Conservation (phyloP, 2,113 vertebrate species). For the Hemicordylus capensis region DNA sequence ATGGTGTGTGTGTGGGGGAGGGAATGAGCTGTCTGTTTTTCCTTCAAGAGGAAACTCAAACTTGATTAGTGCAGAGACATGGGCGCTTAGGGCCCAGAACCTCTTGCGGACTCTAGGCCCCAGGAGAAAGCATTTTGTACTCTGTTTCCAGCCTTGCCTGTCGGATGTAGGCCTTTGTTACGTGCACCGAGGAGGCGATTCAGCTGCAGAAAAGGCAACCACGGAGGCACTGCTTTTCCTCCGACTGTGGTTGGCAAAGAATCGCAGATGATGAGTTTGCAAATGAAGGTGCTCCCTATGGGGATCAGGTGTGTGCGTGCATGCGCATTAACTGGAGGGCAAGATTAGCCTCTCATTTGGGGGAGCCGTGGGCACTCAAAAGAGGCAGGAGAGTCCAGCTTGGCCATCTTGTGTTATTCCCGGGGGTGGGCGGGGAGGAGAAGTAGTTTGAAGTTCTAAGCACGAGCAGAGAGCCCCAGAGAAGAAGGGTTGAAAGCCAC, state of each 20-base stretch:
- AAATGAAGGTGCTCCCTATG: neutral
- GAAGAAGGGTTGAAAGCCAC: neutral
- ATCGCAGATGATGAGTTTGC: neutral
- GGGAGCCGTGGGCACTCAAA: neutral
- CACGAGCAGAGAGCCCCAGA: neutral
- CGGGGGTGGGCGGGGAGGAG: no score
- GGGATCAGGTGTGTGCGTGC: neutral
- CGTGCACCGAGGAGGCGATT: no score
- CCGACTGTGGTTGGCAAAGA: neutral
- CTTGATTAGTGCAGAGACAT: neutral
- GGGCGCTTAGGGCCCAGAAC: neutral
- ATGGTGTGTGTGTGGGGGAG: no score
- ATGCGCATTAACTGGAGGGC: neutral
- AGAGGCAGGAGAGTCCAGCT: neutral
- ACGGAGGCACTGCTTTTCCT: no score
- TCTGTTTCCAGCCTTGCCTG: no score
- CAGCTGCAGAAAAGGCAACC: no score
- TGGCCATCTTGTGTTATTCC: neutral
- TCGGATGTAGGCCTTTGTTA: no score
- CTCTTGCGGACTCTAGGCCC: neutral
- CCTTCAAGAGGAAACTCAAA: neutral
- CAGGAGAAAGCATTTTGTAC: no score
- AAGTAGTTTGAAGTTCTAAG: neutral
- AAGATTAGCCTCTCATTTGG: neutral
- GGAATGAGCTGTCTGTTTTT: neutral